Percentiles rank a stretch among this genome's conserved stretches.
phyloP scores from a whole-genome alignment of 2,113 vertebrate species.

The Apteryx owenii region DNA sequence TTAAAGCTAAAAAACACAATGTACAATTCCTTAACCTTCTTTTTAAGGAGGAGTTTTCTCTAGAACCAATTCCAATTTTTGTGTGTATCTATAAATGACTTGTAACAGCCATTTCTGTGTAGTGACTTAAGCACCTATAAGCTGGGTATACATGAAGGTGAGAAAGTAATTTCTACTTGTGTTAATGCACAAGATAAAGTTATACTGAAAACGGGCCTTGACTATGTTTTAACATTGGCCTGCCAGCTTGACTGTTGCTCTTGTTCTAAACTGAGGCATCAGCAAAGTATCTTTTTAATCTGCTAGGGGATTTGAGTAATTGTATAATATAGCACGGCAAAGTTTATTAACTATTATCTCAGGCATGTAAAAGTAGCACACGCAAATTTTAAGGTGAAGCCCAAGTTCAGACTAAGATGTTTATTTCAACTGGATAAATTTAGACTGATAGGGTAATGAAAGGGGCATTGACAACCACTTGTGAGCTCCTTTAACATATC shows the following conservation, averaged over 20 bases:
- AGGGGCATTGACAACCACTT: slow-evolving; percentile 81
- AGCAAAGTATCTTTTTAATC: neutral
- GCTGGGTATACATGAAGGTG: neutral
- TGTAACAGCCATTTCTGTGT: neutral
- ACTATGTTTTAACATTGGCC: accelerated
- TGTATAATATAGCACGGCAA: accelerated
- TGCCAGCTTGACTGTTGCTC: neutral
- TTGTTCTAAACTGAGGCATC: neutral
- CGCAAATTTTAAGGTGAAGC: slow-evolving; percentile 46
- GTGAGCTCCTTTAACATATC: slow-evolving; percentile 83
- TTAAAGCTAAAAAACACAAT: neutral
- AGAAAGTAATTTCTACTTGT: neutral
- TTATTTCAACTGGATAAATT: slow-evolving; percentile 59
- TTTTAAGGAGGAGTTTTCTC: neutral
- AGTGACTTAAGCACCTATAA: neutral
- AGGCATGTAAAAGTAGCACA: neutral
- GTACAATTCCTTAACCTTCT: neutral
- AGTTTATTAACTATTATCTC: neutral
- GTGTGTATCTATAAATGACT: neutral
- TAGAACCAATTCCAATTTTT: neutral
- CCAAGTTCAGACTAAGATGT: slow-evolving; percentile 73
- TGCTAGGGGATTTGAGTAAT: neutral
- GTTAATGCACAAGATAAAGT: neutral
- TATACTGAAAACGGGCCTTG: neutral
- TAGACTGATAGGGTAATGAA: slow-evolving; percentile 84